Base-by-base conservation (phyloP, 1,140 invertebrate species). In the Drosophila triauraria region DNA sequence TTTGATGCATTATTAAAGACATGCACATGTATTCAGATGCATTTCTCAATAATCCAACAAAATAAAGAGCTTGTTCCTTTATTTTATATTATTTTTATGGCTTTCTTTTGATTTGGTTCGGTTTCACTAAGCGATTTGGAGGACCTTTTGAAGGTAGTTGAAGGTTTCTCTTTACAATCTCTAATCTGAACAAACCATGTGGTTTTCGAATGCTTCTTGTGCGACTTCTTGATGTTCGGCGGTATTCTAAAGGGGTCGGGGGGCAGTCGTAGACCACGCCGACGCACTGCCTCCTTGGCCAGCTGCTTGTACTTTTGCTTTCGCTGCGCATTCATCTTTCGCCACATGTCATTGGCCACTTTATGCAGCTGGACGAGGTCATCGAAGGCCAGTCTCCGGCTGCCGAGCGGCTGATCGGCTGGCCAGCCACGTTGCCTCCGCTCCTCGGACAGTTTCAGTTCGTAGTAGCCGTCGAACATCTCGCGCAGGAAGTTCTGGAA, bases 401-500 rank as follows among this genome's bases (percentile, higher is more conserved):
- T 61, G 32, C 10, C 12, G 2, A 51, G 30, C 27, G 46, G 44
- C 4, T 17, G 15, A 25, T 61, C 59, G 20, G 30, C 20, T 6
- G 15, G 17, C 5, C 12, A 35, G 23, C 7, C 47, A 9, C 5
- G 15, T 12, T 13, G 30, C 13, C 13, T n/a, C 20, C 25, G 42
- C 15, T 62, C 50, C 61, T 71, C 32, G 7, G 43, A 32, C 10
- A 70, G 25, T 17, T 64, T 23, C 9, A 70, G 48, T 15, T 63
- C 23, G 30, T 50, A 70, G 12, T 70, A 38, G 13, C 48, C n/a
- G 1, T 70, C 48, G 30, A 54, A 70, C 60, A 70, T 53, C 17
- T 71, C 61, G 0, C 62, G 50, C 23, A 71, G 35, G 8, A 71
- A 71, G 7, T 71, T 71, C 38, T 71, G 61, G 40, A 71, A 71